A percentile compares a stretch with the other conserved stretches of the same genome.
phyloP scores from a whole-genome alignment of 2,888 invertebrate species.

The Neria commutata region DNA sequence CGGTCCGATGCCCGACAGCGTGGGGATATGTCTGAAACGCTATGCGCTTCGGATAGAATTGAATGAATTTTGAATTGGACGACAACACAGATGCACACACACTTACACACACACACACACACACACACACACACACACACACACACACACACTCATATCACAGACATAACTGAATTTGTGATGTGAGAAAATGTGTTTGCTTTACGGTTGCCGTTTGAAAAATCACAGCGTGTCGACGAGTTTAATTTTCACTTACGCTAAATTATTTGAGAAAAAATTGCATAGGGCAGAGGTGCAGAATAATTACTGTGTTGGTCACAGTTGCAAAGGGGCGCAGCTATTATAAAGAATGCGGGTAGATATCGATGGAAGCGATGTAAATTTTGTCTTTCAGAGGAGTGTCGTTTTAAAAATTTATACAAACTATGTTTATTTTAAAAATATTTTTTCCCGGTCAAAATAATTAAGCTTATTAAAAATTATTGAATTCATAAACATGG shows the following conservation, averaged over 20 bases:
- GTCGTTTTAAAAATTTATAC: too few relatives aligned
- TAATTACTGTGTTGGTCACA: too few relatives aligned
- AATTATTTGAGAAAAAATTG: not conserved
- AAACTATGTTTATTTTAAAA: too few relatives aligned
- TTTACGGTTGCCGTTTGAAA: not conserved
- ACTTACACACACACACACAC: not conserved
- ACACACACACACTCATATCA: not conserved
- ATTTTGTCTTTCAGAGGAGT: too few relatives aligned
- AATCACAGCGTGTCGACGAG: not conserved
- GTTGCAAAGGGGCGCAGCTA: too few relatives aligned
- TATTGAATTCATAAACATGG: too few relatives aligned
- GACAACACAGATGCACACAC: not conserved
- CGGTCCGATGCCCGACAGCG: not conserved
- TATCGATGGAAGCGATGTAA: too few relatives aligned
- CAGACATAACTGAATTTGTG: not conserved
- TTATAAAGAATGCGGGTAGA: too few relatives aligned
- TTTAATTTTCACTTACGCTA: not conserved
- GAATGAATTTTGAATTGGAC: conserved; percentile 25
- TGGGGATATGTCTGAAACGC: not conserved
- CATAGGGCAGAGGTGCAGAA: not conserved
- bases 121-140: not conserved
- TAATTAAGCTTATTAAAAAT: too few relatives aligned
- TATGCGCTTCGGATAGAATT: conserved; percentile 9
- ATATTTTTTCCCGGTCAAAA: too few relatives aligned
- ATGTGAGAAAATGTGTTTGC: conserved; percentile 3